A percentile compares a stretch with the other conserved stretches of the same genome.
Evolutionary conservation across 2,888 invertebrate species (phyloP).

Genomic region (Pristionchus fissidentatus): DNA sequence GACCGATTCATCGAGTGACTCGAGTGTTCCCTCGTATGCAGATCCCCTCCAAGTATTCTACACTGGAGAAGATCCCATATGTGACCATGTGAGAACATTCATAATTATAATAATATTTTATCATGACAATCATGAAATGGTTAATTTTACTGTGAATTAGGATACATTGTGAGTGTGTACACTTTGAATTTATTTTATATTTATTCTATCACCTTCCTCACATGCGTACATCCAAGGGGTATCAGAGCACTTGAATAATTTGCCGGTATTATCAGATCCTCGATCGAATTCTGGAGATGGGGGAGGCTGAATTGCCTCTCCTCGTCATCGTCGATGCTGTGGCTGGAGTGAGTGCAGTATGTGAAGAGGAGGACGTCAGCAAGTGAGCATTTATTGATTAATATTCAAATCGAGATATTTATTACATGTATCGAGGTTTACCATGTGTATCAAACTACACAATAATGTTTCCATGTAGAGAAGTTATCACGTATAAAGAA

Average conservation of each 20-base stretch:
- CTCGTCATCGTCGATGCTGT: slow-evolving; percentile 66
- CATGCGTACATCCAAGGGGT: too few species aligned
- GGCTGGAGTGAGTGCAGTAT: slow-evolving; percentile 64
- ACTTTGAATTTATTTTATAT: too few species aligned
- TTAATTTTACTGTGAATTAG: not conserved
- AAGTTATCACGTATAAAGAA: not conserved
- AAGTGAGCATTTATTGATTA: too few species aligned
- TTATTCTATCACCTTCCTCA: not conserved
- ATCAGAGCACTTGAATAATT: too few species aligned
- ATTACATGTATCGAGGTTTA: not conserved
- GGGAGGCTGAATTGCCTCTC: slow-evolving; percentile 65
- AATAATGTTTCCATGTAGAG: not conserved
- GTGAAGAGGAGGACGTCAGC: slow-evolving; percentile 66
- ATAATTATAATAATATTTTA: not conserved
- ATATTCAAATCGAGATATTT: not conserved
- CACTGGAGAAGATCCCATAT: slow-evolving; percentile 69
- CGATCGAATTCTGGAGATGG: slow-evolving; percentile 64
- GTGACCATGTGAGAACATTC: slow-evolving; percentile 62
- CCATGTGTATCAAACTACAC: not conserved
- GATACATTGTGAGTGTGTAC: not conserved
- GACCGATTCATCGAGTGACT: slow-evolving; percentile 10
- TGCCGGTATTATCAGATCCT: slow-evolving; percentile 57
- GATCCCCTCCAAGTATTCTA: slow-evolving; percentile 67
- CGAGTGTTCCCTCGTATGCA: slow-evolving; percentile 50
- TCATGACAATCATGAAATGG: not conserved